Percentiles rank a stretch among this genome's conserved stretches.
Evolutionary conservation across 2,888 invertebrate species (phyloP).

Genomic region (Sphaerophoria rueppellii): DNA sequence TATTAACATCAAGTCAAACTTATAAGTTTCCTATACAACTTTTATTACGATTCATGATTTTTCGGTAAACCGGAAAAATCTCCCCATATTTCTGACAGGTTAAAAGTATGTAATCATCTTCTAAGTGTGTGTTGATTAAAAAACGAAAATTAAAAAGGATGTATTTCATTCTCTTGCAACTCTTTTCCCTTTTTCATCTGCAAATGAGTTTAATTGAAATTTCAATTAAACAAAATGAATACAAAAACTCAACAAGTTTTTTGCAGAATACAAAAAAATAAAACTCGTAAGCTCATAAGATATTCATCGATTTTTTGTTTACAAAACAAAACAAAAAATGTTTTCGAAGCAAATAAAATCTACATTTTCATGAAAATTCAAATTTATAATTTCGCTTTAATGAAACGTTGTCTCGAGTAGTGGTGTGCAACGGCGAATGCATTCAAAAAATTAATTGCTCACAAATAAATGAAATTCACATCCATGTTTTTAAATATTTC

Average conservation of each 20-base stretch:
- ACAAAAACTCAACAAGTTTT: too few species aligned
- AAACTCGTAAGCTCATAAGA: slow-evolving; percentile 45
- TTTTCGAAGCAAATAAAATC: not conserved
- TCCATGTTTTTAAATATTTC: not conserved
- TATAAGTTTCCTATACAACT: too few species aligned
- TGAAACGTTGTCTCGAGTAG: slow-evolving; percentile 35
- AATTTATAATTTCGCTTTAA: slow-evolving; percentile 54
- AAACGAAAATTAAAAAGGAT: too few species aligned
- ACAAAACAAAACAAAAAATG: not conserved
- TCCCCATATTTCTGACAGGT: too few species aligned
- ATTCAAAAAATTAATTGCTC: slow-evolving; percentile 15
- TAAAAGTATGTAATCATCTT: too few species aligned
- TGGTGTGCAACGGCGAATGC: not conserved
- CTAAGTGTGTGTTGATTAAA: too few species aligned
- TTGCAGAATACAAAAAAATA: not conserved
- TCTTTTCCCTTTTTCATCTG: too few species aligned
- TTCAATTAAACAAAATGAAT: slow-evolving; percentile 8
- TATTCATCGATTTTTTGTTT: slow-evolving; percentile 54
- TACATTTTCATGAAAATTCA: slow-evolving; percentile 16
- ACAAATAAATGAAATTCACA: slow-evolving; percentile 48
- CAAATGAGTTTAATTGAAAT: not conserved
- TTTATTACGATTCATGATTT: too few species aligned
- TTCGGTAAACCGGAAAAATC: too few species aligned
- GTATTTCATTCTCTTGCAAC: too few species aligned
- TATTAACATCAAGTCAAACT: too few species aligned